Evolutionary conservation across 2,888 invertebrate genomes (phyloP), one percentile per base, ranked within the genome.

Genomic region (Pterostichus niger): DNA sequence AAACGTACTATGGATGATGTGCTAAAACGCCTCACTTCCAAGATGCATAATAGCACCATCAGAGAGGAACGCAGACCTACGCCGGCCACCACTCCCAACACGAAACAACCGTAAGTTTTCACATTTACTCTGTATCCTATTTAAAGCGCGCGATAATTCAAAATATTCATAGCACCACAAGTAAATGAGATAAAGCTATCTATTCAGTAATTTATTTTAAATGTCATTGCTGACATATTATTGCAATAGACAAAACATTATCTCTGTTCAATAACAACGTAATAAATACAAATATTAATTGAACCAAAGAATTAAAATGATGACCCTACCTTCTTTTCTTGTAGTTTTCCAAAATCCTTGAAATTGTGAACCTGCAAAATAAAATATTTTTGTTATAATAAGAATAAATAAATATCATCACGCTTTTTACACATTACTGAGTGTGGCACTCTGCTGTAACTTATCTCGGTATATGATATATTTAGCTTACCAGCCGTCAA

Each of bases 1-100:
- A 95, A 95, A 90, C 92, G 95, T 90, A 95, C 96, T 84, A 97
- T 97, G 97, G 97, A 97, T 91, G 96, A 97, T 91, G 97, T 97
- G 61, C 92, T 97, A 79, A 96, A 96, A 90, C 93, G 96, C 89
- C 92, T 92, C 86, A 96, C 96, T 85, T 95, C 96, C 85, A 97
- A 96, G 91, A 95, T 96, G 94, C 94, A 95, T 89, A 94, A 94
- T 89, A 95, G 94, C 88, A 94, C 94, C 54, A 92, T 94, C 85
- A 93, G 94, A 84, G 93, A 94, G 86, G 94, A 95, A 88, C 94
- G 94, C 87, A 92, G 94, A 89, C 93, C 94, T 59, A 93, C 94
- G 85, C 94, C 94, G 49, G 93, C 94, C 35, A 93, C 94, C 84
- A 94, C 94, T 83, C 93, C 94, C 71, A 89, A 90, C 86, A 89